phyloP scores from a whole-genome alignment of 2,888 invertebrate species.

The Agonopterix heracliana region DNA sequence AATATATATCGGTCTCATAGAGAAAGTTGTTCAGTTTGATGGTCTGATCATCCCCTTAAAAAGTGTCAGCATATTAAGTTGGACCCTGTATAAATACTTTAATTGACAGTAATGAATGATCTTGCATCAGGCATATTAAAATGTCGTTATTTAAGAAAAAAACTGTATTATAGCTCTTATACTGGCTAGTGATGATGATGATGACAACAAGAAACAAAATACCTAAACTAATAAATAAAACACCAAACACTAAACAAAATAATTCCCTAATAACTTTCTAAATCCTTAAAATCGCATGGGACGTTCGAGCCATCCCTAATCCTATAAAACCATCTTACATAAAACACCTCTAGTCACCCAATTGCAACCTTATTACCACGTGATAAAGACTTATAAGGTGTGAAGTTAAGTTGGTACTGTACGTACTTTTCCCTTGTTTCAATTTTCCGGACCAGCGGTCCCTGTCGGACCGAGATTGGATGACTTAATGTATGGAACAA shows the following conservation, averaged over 20 bases:
- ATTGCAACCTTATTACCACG: slow-evolving; percentile 11
- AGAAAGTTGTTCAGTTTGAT: too few species aligned
- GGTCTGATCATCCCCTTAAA: too few species aligned
- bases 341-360: slow-evolving; percentile 3
- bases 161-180: too few species aligned
- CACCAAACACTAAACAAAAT: slow-evolving; percentile 26
- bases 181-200: too few species aligned
- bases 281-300: slow-evolving; percentile 57
- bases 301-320: slow-evolving; percentile 23
- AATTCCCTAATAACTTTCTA: slow-evolving; percentile 47
- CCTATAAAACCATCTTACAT: slow-evolving; percentile 5
- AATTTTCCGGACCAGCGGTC: slow-evolving; percentile 66
- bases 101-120: too few species aligned
- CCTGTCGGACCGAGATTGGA: slow-evolving; percentile 49
- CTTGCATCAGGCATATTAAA: too few species aligned
- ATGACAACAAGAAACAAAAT: not conserved
- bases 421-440: slow-evolving; percentile 38
- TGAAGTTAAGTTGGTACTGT: slow-evolving; percentile 7
- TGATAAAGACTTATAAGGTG: slow-evolving; percentile 9
- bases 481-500: slow-evolving; percentile 4
- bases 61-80: too few species aligned
- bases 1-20: too few species aligned
- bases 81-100: too few species aligned
- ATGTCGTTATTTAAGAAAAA: too few species aligned
- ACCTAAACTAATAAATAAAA: not conserved